Conservation (phyloP, 2,113 vertebrate genomes). For the Paratilapia polleni region DNA sequence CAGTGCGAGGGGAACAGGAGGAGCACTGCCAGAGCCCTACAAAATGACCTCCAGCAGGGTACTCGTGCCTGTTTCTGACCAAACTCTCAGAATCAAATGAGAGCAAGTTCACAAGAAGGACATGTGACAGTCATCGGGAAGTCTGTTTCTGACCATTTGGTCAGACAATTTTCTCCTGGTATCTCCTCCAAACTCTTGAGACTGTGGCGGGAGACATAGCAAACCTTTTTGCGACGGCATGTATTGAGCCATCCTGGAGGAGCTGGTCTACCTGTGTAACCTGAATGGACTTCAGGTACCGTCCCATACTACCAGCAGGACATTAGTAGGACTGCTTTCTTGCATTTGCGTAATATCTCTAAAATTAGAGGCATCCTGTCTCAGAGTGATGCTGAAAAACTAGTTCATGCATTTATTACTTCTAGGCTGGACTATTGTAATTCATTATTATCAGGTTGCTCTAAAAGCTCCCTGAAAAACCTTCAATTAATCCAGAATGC, state of each 20-base stretch:
- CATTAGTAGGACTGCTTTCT: too few species aligned
- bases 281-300: neutral
- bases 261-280: neutral
- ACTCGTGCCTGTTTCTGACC: neutral
- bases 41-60: neutral
- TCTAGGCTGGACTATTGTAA: too few species aligned
- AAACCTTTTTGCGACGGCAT: neutral
- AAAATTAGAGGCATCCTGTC: too few species aligned
- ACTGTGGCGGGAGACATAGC: neutral
- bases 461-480: too few species aligned
- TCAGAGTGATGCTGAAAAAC: too few species aligned
- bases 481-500: too few species aligned
- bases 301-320: too few species aligned
- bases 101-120: neutral
- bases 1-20: too few species aligned
- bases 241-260: neutral
- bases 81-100: neutral
- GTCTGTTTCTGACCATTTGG: neutral
- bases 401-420: too few species aligned
- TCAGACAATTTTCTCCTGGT: neutral
- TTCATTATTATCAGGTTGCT: too few species aligned
- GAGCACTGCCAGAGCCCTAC: too few species aligned
- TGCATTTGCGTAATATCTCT: too few species aligned
- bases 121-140: neutral
- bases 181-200: neutral